Percentiles rank a stretch among this genome's conserved stretches.
Evolutionary conservation across 2,113 vertebrate species (phyloP).

Genomic region (Xenopus laevis): DNA sequence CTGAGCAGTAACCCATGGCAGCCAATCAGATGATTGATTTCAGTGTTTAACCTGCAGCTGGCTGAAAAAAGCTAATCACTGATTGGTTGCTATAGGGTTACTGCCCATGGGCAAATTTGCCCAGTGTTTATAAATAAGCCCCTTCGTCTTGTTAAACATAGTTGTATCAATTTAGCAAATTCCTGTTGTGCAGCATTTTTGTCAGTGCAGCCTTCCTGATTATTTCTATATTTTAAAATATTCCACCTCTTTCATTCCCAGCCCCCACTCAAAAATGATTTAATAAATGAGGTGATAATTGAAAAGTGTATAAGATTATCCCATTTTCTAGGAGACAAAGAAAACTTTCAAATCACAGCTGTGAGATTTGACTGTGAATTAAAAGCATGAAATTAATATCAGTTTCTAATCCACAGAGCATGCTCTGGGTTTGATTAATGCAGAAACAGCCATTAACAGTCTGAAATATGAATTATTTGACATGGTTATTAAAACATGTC

Average conservation of each 20-base stretch:
- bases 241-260: neutral
- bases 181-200: no score
- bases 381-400: constrained; percentile 45
- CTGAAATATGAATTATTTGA: constrained; percentile 40
- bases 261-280: constrained; percentile 18
- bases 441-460: constrained; percentile 40
- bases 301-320: constrained; percentile 38
- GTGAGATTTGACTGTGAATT: constrained; percentile 39
- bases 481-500: constrained; percentile 38
- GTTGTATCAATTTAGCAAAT: no score
- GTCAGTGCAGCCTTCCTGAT: no score
- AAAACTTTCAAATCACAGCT: constrained; percentile 39
- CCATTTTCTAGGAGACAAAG: constrained; percentile 41
- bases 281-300: constrained; percentile 40
- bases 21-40: no score
- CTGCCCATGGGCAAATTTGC: no score
- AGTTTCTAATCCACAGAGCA: constrained; percentile 38
- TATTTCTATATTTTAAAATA: no score
- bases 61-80: no score
- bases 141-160: no score
- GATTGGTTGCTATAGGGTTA: no score
- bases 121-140: no score
- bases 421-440: constrained; percentile 42
- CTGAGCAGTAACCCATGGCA: no score
- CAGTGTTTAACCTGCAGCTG: no score